These are phyloP conservation scores for Oasisia sp. DNA, from an alignment of 2,888 invertebrate genomes.

Conservation along the genomic window DNA sequence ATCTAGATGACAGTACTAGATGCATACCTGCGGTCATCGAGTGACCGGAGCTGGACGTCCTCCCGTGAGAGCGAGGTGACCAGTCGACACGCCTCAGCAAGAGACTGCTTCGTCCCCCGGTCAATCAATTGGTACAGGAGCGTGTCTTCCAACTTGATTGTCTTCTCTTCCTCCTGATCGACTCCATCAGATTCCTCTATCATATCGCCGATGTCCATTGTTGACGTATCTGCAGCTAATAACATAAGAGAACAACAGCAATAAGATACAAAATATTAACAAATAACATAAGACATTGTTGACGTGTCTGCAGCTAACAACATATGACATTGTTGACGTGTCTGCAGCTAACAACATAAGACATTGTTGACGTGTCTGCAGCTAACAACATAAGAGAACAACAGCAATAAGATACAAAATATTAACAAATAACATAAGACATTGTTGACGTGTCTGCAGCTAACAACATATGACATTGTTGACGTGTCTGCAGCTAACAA, in stretches of 20 bases:
- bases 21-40: slow-evolving; percentile 26
- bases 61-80: slow-evolving; percentile 29
- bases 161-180: neutral
- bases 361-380: neutral
- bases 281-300: too few relatives aligned
- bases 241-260: neutral
- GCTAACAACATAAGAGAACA: too few relatives aligned
- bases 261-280: neutral
- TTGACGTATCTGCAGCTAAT: neutral
- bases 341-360: too few relatives aligned
- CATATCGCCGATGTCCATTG: neutral
- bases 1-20: too few relatives aligned
- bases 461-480: neutral
- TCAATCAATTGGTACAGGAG: slow-evolving; percentile 34
- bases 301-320: too few relatives aligned
- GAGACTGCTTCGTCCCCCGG: slow-evolving; percentile 30
- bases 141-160: slow-evolving; percentile 35
- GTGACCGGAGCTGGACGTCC: slow-evolving; percentile 32
- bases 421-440: too few relatives aligned
- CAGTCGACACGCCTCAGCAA: slow-evolving; percentile 36
- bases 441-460: neutral
- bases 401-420: too few relatives aligned
- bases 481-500: neutral
- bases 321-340: too few relatives aligned
- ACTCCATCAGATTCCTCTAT: slow-evolving; percentile 5